Evolutionary conservation across 1,140 invertebrate species (phyloP), one percentile per base, ranked within the genome.

Genomic region (Notospermus geniculatus): DNA sequence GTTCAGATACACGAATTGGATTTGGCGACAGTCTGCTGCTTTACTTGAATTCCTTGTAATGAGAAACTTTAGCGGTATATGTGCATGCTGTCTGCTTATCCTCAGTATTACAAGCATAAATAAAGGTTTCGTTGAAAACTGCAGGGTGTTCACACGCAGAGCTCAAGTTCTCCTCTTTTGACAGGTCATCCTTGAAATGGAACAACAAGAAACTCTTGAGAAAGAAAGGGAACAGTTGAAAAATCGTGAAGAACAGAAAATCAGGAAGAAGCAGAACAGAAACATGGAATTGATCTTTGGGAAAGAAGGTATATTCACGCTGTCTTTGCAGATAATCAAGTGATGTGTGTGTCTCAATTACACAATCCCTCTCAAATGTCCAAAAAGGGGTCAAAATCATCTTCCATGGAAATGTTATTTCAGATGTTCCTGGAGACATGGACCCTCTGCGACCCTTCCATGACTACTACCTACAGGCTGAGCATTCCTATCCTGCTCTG

Each of bases 121-220:
- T 13, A 23, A 11, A 23, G 13, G 50, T 22, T 17, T 53, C 13
- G 11, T 53, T 13, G 13, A 13, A 11, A 53, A 13, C 13, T n/a
- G n/a, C n/a, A n/a, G n/a, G n/a, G n/a, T n/a, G n/a, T n/a, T n/a
- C n/a, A n/a, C n/a, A n/a, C n/a, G n/a, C n/a, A n/a, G 32, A 36
- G 15, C 4, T 36, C 32, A 36, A 36, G 32, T 23, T 41, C 5
- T 45, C 22, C 59, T 11, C 23, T 19, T 57, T n/a, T 46, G 57
- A 13, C 27, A 82, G 56, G 78, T 77, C 0, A 83, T 84, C 74
- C 64, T 87, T 17, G 71, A 81, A 30, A 71, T 78, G 19, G 78
- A 74, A 54, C 69, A 74, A 45, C 68, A 73, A 61, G 74, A 67
- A 25, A 69, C 56, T 15, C 59, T 60, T 30, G 70, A 71, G 64